phyloP scores from a whole-genome alignment of 1,140 invertebrate species.

The Scylla paramamosain region DNA sequence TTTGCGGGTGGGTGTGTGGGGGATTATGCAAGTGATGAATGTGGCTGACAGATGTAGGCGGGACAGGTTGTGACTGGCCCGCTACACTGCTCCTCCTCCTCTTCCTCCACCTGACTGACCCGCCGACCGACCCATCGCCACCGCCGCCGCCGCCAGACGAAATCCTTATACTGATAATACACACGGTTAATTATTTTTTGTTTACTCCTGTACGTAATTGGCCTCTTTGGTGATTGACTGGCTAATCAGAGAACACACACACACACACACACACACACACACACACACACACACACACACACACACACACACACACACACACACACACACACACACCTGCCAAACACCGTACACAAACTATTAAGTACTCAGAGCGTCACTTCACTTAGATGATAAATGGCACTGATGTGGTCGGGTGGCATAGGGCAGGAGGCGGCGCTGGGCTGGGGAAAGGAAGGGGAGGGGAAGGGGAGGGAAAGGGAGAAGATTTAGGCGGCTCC shows the following conservation, averaged over 20 bases:
- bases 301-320: slow-evolving; percentile 20
- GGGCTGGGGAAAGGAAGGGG: neutral
- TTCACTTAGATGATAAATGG: neutral
- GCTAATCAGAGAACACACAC: neutral
- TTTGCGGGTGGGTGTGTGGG: neutral
- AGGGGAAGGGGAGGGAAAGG: neutral
- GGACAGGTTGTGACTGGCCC: neutral
- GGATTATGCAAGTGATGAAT: neutral
- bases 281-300: slow-evolving; percentile 10
- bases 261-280: neutral
- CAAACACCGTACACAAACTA: neutral
- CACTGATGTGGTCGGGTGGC: neutral
- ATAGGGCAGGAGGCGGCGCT: neutral
- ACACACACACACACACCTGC: slow-evolving; percentile 18
- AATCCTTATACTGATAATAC: neutral
- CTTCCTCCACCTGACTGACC: too few relatives aligned
- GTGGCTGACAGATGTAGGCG: neutral
- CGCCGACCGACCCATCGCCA: too few relatives aligned
- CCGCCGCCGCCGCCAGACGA: too few relatives aligned
- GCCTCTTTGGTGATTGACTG: neutral
- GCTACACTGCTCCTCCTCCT: neutral
- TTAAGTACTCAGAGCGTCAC: neutral
- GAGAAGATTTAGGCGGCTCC: neutral
- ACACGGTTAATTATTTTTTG: neutral
- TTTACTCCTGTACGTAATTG: neutral